These are phyloP conservation scores for Heptranchias perlo DNA, from an alignment of 2,113 vertebrate species.

Conservation along the genomic window DNA sequence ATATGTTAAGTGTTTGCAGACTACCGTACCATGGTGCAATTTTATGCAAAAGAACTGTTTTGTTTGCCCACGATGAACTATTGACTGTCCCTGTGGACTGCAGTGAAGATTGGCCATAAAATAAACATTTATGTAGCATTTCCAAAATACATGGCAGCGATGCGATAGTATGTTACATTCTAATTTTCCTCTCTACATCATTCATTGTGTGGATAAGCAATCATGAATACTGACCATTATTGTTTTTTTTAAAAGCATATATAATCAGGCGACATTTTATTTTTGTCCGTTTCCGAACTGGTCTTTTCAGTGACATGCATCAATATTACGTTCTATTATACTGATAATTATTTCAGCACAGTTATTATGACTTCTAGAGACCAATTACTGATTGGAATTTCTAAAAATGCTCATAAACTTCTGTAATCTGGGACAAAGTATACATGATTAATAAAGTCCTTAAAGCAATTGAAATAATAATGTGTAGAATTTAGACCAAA, in stretches of 20 bases:
- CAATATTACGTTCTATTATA: not conserved
- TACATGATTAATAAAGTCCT: not conserved
- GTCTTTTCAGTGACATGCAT: not conserved
- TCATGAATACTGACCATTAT: not conserved
- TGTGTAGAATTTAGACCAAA: not conserved
- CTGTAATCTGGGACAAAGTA: not conserved
- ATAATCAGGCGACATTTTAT: not conserved
- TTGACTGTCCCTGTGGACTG: not conserved
- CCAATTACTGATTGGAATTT: not conserved
- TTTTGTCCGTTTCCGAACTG: not conserved
- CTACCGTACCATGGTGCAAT: not conserved
- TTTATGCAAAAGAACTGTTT: no score
- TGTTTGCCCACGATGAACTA: no score
- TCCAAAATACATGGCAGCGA: not conserved
- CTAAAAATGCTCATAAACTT: not conserved
- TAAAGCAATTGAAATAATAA: constrained; percentile 9
- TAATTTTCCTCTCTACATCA: not conserved
- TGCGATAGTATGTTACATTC: not conserved
- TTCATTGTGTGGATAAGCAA: not conserved
- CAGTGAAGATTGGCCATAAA: not conserved
- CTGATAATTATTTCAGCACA: not conserved
- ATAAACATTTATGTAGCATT: not conserved
- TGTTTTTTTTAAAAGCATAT: not conserved
- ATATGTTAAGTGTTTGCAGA: not conserved
- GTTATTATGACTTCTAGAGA: not conserved